Base-by-base conservation (phyloP, 1,140 invertebrate genomes). In the Apocrypta bakeri region DNA sequence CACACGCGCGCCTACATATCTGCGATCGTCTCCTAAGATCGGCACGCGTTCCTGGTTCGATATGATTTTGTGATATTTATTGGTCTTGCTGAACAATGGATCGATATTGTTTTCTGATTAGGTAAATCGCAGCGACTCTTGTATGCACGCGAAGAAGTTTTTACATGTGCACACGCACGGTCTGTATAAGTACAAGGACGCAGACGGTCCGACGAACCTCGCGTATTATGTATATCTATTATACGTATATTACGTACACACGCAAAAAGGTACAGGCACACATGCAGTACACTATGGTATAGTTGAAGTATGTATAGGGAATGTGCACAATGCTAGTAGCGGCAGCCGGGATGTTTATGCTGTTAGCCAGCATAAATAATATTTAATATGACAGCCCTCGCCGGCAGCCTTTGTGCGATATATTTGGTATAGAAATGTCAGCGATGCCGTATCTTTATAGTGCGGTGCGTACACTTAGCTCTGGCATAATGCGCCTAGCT, bases 101-200 rank as follows among this genome's bases (percentile, higher is more conserved):
- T 92, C 90, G 91, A 92, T 92, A 92, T 92, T 92, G 90, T 91
- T 92, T 91, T 91, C 87, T 89, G 90, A 92, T 92, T 91, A 90
- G 89, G 84, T 85, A 84, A 80, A 84, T 72, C 83, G 82, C 71
- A 82, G 85, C 85, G 84, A 11, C 9, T 37, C 27, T 66, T 66
- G 63, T 40, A 12, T n/a, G 37, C 61, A 25, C 27, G 29, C 48
- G n/a, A 33, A 40, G 63, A 27, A 0, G 21, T 66, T 71, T 27
- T 29, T 79, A 79, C 77, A 42, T 37, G 27, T 17, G 14, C 74
- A 2, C 9, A 0, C 27, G 2, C 24, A 0, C 27, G 3, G 68
- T 69, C 12, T 69, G 21, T 1, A 17, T 56, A 56, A 56, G 63
- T 48, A 48, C 42, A 17, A 48, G 42, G 42, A 17, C 42, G 42